Evolutionary conservation across 2,113 vertebrate genomes (phyloP).

Genomic region (Phasianus colchicus): DNA sequence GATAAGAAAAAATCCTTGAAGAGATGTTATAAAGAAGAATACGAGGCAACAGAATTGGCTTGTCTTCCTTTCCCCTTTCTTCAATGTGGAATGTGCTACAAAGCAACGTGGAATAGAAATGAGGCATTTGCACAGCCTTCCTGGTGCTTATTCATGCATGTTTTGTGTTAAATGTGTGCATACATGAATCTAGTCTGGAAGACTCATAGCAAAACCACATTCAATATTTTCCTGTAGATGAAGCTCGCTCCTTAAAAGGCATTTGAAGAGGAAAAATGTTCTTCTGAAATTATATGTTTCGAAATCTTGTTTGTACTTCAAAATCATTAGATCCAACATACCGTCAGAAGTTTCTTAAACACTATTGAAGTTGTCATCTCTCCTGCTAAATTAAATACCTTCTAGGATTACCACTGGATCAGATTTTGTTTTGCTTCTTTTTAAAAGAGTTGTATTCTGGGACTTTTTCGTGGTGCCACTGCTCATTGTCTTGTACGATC

Average conservation of each 20-base stretch:
- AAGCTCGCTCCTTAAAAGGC: not conserved
- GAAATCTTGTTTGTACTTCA: slow-evolving; percentile 24
- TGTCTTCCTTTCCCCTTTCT: not conserved
- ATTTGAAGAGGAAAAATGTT: not conserved
- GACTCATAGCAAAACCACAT: not conserved
- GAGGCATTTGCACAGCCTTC: not conserved
- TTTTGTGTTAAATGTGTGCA: not conserved
- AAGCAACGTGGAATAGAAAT: not conserved
- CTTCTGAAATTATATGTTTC: not conserved
- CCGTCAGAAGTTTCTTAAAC: slow-evolving; percentile 34
- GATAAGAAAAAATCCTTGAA: not conserved
- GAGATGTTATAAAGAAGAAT: not conserved
- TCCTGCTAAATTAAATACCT: slow-evolving; percentile 58
- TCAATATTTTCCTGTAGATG: not conserved
- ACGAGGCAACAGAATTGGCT: not conserved
- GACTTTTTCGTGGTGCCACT: slow-evolving; percentile 44
- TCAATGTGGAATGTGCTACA: not conserved
- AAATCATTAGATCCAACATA: slow-evolving; percentile 4
- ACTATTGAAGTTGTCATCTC: slow-evolving; percentile 26
- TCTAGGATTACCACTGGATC: slow-evolving; percentile 70
- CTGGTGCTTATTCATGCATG: not conserved
- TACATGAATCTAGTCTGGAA: not conserved
- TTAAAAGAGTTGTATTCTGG: slow-evolving; percentile 59
- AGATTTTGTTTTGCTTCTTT: slow-evolving; percentile 71
- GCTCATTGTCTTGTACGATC: slow-evolving; percentile 55